A percentile compares a stretch with the other conserved stretches of the same genome.
phyloP scores from a whole-genome alignment of 2,888 invertebrate genomes.

The Drosophila formosana region DNA sequence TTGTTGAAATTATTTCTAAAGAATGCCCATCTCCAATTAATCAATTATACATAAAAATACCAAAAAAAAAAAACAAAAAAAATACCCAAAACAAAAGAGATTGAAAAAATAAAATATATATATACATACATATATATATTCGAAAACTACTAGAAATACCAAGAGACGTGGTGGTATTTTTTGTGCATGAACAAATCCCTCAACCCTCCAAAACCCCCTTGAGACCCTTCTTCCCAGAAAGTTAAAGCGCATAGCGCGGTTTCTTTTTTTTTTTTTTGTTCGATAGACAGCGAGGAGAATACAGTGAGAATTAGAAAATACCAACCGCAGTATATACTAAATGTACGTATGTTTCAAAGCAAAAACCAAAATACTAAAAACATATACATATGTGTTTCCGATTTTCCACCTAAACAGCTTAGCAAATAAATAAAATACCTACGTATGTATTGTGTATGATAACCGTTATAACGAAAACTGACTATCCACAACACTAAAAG shows the following conservation, averaged over 20 bases:
- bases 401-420: slow-evolving; percentile 80
- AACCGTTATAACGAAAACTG: slow-evolving; percentile 32
- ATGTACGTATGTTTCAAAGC: slow-evolving; percentile 52
- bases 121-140: slow-evolving; percentile 3
- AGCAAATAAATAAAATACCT: slow-evolving; percentile 51
- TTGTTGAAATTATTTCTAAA: slow-evolving; percentile 19
- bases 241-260: slow-evolving; percentile 51
- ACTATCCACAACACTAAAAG: slow-evolving; percentile 26
- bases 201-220: slow-evolving; percentile 8
- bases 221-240: slow-evolving; percentile 11
- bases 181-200: slow-evolving; percentile 47
- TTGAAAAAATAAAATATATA: not conserved
- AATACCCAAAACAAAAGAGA: slow-evolving; percentile 2
- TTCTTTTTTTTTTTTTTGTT: slow-evolving; percentile 6
- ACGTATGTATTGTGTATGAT: slow-evolving; percentile 22
- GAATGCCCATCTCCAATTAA: slow-evolving; percentile 23
- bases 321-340: slow-evolving; percentile 39
- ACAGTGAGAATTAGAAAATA: slow-evolving; percentile 31
- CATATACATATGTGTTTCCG: slow-evolving; percentile 72
- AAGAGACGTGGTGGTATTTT: slow-evolving; percentile 47
- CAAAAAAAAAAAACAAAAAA: not conserved
- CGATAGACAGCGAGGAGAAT: not conserved
- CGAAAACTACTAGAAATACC: slow-evolving; percentile 16
- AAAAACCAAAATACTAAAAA: slow-evolving; percentile 51
- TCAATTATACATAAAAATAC: slow-evolving; percentile 19